Conservation (phyloP, 1,140 invertebrate species). For the Lordiphosa clarofinis region DNA sequence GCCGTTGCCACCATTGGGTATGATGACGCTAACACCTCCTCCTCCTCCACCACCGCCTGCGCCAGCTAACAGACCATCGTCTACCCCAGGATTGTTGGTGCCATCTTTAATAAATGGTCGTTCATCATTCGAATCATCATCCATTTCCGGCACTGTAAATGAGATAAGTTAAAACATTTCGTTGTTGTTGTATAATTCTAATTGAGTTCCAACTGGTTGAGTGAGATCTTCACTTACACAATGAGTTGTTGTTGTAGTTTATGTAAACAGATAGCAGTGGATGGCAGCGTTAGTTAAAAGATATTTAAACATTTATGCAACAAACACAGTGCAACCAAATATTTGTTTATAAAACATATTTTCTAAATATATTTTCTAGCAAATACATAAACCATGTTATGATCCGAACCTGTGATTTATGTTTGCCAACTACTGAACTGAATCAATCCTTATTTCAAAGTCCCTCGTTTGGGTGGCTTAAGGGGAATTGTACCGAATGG, state of each 20-base stretch:
- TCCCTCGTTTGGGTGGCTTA: too few relatives aligned
- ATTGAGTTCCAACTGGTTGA: too few relatives aligned
- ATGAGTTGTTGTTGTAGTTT: slow-evolving; percentile 3
- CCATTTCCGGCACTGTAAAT: slow-evolving; percentile 70
- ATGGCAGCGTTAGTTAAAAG: slow-evolving; percentile 21
- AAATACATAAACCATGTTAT: too few relatives aligned
- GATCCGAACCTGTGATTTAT: too few relatives aligned
- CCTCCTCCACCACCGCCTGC: slow-evolving; percentile 12
- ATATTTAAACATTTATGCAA: not conserved
- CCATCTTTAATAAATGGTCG: slow-evolving; percentile 68
- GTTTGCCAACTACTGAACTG: too few relatives aligned
- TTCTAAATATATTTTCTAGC: too few relatives aligned
- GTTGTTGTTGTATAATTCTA: slow-evolving; percentile 1
- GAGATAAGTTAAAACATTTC: not conserved
- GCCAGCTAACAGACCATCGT: slow-evolving; percentile 80
- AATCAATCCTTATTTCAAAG: too few relatives aligned
- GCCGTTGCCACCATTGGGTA: slow-evolving; percentile 32
- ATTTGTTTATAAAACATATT: too few relatives aligned
- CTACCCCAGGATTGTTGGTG: slow-evolving; percentile 79
- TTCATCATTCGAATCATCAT: slow-evolving; percentile 79
- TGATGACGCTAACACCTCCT: slow-evolving; percentile 12
- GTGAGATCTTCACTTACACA: too few relatives aligned
- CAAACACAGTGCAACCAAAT: too few relatives aligned
- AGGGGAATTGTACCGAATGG: too few relatives aligned
- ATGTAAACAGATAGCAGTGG: slow-evolving; percentile 13